Percentiles rank a stretch among this genome's conserved stretches.
These are phyloP conservation scores for Ferrisia virgata DNA, from an alignment of 2,888 invertebrate genomes.

Conservation along the genomic window DNA sequence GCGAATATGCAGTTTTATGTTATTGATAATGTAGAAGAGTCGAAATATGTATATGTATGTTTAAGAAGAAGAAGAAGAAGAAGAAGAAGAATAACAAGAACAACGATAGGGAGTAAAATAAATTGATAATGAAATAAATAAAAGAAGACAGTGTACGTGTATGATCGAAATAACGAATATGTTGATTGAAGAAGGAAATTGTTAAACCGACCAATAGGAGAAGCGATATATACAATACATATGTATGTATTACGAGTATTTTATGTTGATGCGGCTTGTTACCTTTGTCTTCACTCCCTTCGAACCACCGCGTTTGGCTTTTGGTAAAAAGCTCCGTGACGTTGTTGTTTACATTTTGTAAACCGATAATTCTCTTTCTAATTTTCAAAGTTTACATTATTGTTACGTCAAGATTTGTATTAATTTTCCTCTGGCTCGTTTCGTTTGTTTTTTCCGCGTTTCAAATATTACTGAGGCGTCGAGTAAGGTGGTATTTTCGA, in stretches of 20 bases:
- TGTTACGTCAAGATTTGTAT: background rate
- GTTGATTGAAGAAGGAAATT: background rate
- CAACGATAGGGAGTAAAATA: background rate
- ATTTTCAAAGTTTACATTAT: background rate
- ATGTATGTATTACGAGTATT: background rate
- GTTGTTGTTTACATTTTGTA: conserved; percentile 14
- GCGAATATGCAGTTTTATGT: background rate
- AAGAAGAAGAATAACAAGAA: too few relatives aligned
- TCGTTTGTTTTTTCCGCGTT: background rate
- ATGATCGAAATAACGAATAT: background rate
- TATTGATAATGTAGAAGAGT: background rate
- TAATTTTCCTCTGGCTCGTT: background rate
- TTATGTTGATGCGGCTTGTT: background rate
- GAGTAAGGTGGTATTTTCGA: background rate
- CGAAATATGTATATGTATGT: too few relatives aligned
- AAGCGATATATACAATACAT: too few relatives aligned
- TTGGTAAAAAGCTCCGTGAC: background rate
- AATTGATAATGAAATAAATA: background rate
- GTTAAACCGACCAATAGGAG: background rate
- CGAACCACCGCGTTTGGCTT: background rate
- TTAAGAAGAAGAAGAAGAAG: too few relatives aligned
- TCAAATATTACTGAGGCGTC: background rate
- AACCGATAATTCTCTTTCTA: background rate
- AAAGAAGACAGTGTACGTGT: background rate
- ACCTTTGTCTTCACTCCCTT: conserved; percentile 14